Percentiles rank a stretch among this genome's conserved stretches.
phyloP scores from a whole-genome alignment of 2,797 vertebrate genomes.

The Hippoglossus hippoglossus region DNA sequence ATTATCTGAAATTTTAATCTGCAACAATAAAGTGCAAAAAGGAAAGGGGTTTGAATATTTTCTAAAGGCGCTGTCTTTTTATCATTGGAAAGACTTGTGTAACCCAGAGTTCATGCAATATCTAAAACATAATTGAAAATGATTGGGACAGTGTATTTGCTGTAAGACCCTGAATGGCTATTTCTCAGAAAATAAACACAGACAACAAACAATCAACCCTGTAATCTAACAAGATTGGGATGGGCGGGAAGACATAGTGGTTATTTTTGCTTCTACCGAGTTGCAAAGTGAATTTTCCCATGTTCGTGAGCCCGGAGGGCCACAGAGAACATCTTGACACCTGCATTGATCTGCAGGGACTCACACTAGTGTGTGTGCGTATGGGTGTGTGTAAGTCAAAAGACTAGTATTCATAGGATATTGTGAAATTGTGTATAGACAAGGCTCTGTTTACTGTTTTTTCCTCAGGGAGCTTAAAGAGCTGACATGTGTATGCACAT shows the following conservation, averaged over 20 bases:
- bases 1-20: too few species aligned
- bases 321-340: slow-evolving; percentile 16
- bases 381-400: slow-evolving; percentile 14
- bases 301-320: not conserved
- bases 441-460: slow-evolving; percentile 45
- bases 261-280: not conserved
- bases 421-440: slow-evolving; percentile 28
- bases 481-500: slow-evolving; percentile 11
- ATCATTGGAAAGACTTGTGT: too few species aligned
- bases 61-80: too few species aligned
- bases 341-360: slow-evolving; percentile 27
- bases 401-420: slow-evolving; percentile 36
- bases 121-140: too few species aligned
- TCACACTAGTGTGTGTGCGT: not conserved
- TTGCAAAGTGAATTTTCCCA: slow-evolving; percentile 11
- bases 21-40: too few species aligned
- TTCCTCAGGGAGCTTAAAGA: slow-evolving; percentile 25
- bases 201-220: slow-evolving; percentile 3
- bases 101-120: too few species aligned
- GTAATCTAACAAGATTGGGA: slow-evolving; percentile 7
- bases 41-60: too few species aligned
- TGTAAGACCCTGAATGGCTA: too few species aligned
- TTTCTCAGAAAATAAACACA: too few species aligned
- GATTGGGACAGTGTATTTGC: too few species aligned
- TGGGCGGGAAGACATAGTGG: not conserved